phyloP scores from a whole-genome alignment of 1,140 invertebrate species.

The Diorhabda carinulata region DNA sequence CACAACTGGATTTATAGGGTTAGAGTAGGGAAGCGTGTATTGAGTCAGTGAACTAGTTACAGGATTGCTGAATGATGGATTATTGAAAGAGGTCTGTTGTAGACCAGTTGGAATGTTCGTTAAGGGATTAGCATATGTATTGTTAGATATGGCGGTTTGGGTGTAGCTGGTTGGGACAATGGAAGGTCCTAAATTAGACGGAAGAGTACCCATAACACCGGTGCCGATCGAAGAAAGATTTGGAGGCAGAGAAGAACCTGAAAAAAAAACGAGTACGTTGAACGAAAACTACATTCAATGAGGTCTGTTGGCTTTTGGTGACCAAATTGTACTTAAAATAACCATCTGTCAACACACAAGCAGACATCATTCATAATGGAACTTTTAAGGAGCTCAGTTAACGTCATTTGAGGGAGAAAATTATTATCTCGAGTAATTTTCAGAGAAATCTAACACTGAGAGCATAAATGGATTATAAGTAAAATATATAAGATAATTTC shows the following conservation, averaged over 20 bases:
- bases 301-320: too few species aligned
- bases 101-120: conserved; percentile 41
- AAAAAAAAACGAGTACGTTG: neutral
- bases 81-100: conserved; percentile 37
- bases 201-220: conserved; percentile 42
- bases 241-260: conserved; percentile 24
- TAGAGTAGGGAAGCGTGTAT: conserved; percentile 29
- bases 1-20: conserved; percentile 34
- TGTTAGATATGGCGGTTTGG: conserved; percentile 52
- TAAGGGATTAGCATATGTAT: conserved; percentile 59
- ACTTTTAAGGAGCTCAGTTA: too few species aligned
- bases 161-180: conserved; percentile 51
- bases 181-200: conserved; percentile 47
- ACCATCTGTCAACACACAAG: too few species aligned
- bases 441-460: too few species aligned
- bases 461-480: too few species aligned
- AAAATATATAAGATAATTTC: too few species aligned
- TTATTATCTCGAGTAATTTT: too few species aligned
- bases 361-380: too few species aligned
- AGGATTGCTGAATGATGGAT: conserved; percentile 38
- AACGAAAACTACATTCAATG: too few species aligned
- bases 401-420: too few species aligned
- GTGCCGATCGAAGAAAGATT: conserved; percentile 20
- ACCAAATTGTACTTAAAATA: too few species aligned
- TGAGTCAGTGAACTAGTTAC: conserved; percentile 34